Base-by-base conservation (phyloP, 2,888 invertebrate genomes). In the Germaria angustata region DNA sequence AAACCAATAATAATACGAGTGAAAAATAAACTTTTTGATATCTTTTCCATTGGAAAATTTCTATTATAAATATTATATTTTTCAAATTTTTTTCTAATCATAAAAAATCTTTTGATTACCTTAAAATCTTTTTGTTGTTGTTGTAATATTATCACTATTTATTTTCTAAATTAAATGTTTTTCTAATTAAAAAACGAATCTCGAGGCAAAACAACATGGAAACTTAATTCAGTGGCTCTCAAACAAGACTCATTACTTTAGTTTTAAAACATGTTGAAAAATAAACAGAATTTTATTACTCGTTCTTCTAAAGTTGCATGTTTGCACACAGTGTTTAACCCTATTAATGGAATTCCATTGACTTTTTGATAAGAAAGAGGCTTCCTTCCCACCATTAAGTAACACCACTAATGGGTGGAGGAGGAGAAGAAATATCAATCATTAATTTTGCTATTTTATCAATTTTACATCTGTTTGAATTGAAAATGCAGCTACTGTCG, bases 391-490 rank as follows among this genome's bases (percentile, higher is more conserved):
- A 9, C 6, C 41, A 7, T 20, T 41, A 44, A 28, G 28, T 28
- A 6, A 24, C 2, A 4, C 15, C 6, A 24, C 5, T 24, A 4
- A 8, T 3, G 5, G 36, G 6, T 1, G 24, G 22, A 17, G 24
- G 7, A 13, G 13, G 5, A 32, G 1, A 20, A 17, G 6, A n/a
- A 39, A 39, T n/a, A 6, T 13, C n/a, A 36, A 36, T 65, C 68
- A 59, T 53, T 28, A 36, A 15, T 32, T 72, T 61, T 61, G 57
- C 65, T 71, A 81, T 84, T 86, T 87, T 89, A 89, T 89, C 88
- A 86, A 77, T 87, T 6, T 88, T 85, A 89, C 89, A 89, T 89
- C 87, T 89, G 89, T 88, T 89, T 86, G 86, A 88, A 89, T 89
- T 89, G 88, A 87, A 81, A 89, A 88, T 87, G 87, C 89, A 89